Base-by-base conservation (phyloP, 2,888 invertebrate species). In the Hirtodrosophila duncani region DNA sequence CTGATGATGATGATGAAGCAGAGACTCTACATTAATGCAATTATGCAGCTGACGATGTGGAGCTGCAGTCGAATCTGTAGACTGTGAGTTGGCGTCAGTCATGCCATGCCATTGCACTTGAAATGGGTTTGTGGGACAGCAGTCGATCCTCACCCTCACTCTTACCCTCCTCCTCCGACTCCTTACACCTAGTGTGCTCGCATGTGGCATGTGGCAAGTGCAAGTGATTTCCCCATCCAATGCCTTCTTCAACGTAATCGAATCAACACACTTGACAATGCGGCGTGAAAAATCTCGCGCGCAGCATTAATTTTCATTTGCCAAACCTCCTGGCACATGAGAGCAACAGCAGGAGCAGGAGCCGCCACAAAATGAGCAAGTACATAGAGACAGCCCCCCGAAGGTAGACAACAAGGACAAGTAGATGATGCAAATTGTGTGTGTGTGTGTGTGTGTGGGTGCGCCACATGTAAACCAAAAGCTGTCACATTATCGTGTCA, bases 231-330 rank as follows among this genome's bases (percentile, higher is more conserved):
- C 34, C 30, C 24, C 30, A 10, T 23, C 4, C 36, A 18, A 18
- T 21, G 30, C 36, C 33, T 29, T 18, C 39, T 41, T 20, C 45
- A 39, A 49, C 61, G 67, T 72, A 69, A 78, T 78, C 58, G 64
- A 67, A 69, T 70, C 70, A 72, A 59, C 63, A 61, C 58, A 59
- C 72, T 66, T 66, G 59, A 66, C 74, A 71, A 67, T 56, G 67
- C 33, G 64, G 71, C 71, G 61, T 64, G 59, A 74, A 72, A 72
- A 67, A 79, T 79, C 75, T 78, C 59, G 53, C 60, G 45, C 52
- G 31, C 63, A 42, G 45, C 69, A 66, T 72, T 50, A 74, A 78
- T 74, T 71, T 69, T 69, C 45, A 74, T 69, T 74, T 62, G 51
- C 38, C 41, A 41, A 61, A 36, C 46, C 62, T 30, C 38, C 53